Evolutionary conservation across 1,140 invertebrate species (phyloP), one percentile per base, ranked within the genome.

Genomic region (Helicorthomorpha holstii): DNA sequence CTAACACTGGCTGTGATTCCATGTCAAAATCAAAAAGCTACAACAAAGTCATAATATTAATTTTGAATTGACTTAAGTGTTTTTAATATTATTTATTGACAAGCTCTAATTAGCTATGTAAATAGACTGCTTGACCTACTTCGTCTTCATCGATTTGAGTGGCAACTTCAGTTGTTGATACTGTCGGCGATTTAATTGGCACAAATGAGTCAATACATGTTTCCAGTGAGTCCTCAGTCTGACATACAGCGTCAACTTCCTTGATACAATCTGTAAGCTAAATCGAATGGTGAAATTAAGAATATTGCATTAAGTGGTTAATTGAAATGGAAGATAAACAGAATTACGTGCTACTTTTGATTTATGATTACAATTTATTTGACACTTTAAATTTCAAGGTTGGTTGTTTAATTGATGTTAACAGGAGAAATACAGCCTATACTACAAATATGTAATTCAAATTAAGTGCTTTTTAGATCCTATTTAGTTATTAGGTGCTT

Each of bases 141-240:
- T 93, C 88, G 50, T 85, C 86, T 2, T 85, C 81, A 58, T 78
- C 76, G 45, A 92, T 90, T 71, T 94, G 87, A 22, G 89, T 93
- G 55, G 67, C 70, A 1, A 71, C 78, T 68, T 92, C 87, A 25
- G 79, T 69, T 25, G 87, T 87, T 53, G 76, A 76, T 68, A 84
- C 87, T 38, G 77, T 75, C 7, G 83, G 81, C 52, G 83, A 75
- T 63, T 81, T 85, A 2, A 76, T 64, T 0, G 87, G 87, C 43
- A 69, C 64, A 47, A 70, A 63, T 48, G 51, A 41, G 7, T 76
- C 75, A 27, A 73, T 68, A 1, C 87, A 85, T 58, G 82, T 72
- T 61, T 92, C 85, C 23, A 83, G 63, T 65, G 85, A 85, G 52
- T 85, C 73, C 68, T 92, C 88, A 2, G 89, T 92, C 66, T 93